These are phyloP conservation scores for Brachionus angularis DNA, from an alignment of 1,140 invertebrate genomes.

Conservation along the genomic window DNA sequence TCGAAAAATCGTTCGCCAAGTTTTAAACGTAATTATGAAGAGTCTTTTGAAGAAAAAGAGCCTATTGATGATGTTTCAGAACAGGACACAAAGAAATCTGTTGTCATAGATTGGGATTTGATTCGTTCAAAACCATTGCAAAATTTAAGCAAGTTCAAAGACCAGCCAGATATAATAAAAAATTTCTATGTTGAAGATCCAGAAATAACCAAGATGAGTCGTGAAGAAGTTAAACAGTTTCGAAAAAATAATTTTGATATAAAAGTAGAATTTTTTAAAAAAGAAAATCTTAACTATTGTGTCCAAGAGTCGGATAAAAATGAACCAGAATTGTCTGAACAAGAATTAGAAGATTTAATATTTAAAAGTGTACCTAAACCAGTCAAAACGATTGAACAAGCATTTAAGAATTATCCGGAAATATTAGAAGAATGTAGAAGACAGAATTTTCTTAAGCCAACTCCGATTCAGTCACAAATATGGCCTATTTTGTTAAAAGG, in stretches of 20 bases:
- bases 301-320: neutral
- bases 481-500: conserved; percentile 82
- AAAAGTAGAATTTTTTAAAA: conserved; percentile 30
- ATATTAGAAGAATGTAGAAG: conserved; percentile 54
- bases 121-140: conserved; percentile 25
- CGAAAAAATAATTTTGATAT: conserved; percentile 37
- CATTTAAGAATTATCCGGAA: conserved; percentile 69
- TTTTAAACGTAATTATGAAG: neutral
- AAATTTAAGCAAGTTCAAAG: conserved; percentile 35
- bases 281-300: conserved; percentile 14
- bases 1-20: too few relatives aligned
- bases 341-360: conserved; percentile 10
- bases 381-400: conserved; percentile 74
- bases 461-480: conserved; percentile 65
- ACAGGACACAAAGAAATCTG: neutral
- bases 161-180: conserved; percentile 31
- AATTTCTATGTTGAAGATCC: conserved; percentile 19
- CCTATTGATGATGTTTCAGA: neutral
- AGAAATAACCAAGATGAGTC: conserved; percentile 9
- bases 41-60: conserved; percentile 1
- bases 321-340: neutral
- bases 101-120: conserved; percentile 26
- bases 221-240: conserved; percentile 37
- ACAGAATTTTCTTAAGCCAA: conserved; percentile 52
- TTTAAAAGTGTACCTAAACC: conserved; percentile 72